Percentiles rank a stretch among this genome's conserved stretches.
phyloP scores from a whole-genome alignment of 2,113 vertebrate genomes.

The Rhinogobius similis region DNA sequence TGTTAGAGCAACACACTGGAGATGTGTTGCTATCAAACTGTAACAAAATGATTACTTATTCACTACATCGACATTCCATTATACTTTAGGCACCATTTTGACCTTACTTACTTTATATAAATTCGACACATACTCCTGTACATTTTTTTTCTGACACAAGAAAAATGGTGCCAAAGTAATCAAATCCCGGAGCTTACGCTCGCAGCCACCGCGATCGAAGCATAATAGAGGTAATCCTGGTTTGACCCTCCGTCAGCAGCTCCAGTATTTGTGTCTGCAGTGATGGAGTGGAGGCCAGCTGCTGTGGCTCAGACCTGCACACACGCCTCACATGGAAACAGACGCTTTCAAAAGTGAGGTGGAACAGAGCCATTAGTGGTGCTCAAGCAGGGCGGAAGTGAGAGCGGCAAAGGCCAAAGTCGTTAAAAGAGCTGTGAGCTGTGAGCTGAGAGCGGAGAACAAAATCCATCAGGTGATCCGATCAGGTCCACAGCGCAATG shows the following conservation, averaged over 20 bases:
- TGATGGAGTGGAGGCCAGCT: conserved; percentile 48
- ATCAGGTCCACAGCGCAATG: background rate
- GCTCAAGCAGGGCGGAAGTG: background rate
- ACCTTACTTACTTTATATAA: background rate
- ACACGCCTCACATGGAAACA: conserved; percentile 23
- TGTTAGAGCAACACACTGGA: too few species aligned
- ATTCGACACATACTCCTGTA: background rate
- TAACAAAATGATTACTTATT: too few species aligned
- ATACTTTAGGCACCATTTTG: background rate
- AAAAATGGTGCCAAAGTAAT: conserved; percentile 17
- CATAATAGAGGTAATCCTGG: conserved; percentile 52
- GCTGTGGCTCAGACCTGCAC: conserved; percentile 5
- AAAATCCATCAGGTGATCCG: conserved; percentile 16
- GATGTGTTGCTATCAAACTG: too few species aligned
- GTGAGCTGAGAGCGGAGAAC: conserved; percentile 11
- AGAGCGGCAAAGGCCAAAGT: conserved; percentile 4
- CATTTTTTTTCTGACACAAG: conserved; percentile 2
- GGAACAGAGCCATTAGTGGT: conserved; percentile 1
- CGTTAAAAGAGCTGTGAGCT: conserved; percentile 26
- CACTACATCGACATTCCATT: too few species aligned
- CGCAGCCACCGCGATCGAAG: conserved; percentile 53
- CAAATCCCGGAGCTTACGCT: conserved; percentile 38
- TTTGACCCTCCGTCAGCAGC: conserved; percentile 45
- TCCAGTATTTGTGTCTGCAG: conserved; percentile 62
- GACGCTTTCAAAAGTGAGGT: conserved; percentile 10